A percentile compares a stretch with the other conserved stretches of the same genome.
These are phyloP conservation scores for Acanthiza pusilla DNA, from an alignment of 2,797 vertebrate genomes.

Conservation along the genomic window DNA sequence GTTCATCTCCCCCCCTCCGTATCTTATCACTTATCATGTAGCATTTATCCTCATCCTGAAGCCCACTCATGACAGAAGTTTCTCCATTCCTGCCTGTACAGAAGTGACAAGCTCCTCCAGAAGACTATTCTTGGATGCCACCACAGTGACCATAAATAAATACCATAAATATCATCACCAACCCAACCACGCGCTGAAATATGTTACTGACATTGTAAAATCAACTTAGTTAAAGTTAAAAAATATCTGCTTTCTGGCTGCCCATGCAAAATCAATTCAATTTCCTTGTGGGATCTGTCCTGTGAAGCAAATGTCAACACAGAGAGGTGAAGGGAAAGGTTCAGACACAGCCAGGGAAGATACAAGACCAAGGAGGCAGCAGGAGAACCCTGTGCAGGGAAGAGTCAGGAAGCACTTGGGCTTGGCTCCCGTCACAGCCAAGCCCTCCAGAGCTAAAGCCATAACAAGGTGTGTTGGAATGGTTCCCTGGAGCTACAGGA, in stretches of 20 bases:
- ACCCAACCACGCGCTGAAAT: conserved; percentile 13
- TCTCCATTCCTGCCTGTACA: conserved; percentile 25
- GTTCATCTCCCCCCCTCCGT: neutral
- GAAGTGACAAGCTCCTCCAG: conserved; percentile 54
- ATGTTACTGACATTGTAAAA: neutral
- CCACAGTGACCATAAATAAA: conserved; percentile 31
- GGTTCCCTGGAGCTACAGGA: neutral
- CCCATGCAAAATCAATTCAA: neutral
- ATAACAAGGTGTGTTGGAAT: neutral
- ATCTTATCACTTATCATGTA: conserved; percentile 13
- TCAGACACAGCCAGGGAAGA: neutral
- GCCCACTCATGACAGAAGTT: conserved; percentile 56
- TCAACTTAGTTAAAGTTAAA: neutral
- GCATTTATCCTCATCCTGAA: conserved; percentile 42
- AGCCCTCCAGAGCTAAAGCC: neutral
- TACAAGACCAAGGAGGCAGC: neutral
- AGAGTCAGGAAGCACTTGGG: neutral
- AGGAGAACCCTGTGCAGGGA: neutral
- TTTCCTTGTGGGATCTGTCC: neutral
- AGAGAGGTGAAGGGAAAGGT: neutral
- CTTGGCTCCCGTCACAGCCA: neutral
- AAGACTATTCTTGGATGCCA: conserved; percentile 52
- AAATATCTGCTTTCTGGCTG: neutral
- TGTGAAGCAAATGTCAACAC: neutral
- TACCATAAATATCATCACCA: conserved; percentile 32